Base-by-base conservation (phyloP, 2,797 vertebrate species). In the Chaetodon trifasciatus region DNA sequence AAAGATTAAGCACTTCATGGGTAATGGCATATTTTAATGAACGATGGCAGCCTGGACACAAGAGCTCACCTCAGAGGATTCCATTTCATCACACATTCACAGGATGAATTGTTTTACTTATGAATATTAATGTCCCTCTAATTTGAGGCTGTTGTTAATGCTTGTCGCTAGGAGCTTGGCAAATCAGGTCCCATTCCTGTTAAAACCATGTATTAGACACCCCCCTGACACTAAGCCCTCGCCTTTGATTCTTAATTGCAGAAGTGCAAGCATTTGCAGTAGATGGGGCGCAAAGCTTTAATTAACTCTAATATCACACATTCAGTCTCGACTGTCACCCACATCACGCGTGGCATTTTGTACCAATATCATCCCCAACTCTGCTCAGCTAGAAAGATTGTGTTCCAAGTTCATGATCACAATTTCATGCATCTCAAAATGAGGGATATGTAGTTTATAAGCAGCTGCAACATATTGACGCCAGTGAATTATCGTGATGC, bases 211-310 rank as follows among this genome's bases (percentile, higher is more conserved):
- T 96, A 96, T 95, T 95, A 95, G 95, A 95, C 95, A 93, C 93
- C 95, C 94, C 93, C 94, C 93, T 95, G 95, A 96, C 96, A 96
- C 96, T 96, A 96, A 96, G 94, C 94, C 94, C 95, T 95, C 91
- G 95, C 95, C 95, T 96, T 96, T 96, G 95, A 96, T 96, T 96
- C 94, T 95, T 96, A 96, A 96, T 96, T 96, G 96, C 96, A 95
- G 93, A 94, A 96, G 96, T 94, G 93, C 92, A 93, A 95, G 95
- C 93, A 91, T 96, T 96, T 93, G 95, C 95, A 92, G 95, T 93
- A 95, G 95, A 96, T 93, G 93, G 95, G 95, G 94, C 91, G 94
- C 94, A 96, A 95, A 96, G 96, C 95, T 96, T 96, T 96, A 96
- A 96, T 96, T 96, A 96, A 96, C 96, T 96, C 94, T 95, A 96